Conservation (phyloP, 2,113 vertebrate genomes). For the Tetraodon nigroviridis region DNA sequence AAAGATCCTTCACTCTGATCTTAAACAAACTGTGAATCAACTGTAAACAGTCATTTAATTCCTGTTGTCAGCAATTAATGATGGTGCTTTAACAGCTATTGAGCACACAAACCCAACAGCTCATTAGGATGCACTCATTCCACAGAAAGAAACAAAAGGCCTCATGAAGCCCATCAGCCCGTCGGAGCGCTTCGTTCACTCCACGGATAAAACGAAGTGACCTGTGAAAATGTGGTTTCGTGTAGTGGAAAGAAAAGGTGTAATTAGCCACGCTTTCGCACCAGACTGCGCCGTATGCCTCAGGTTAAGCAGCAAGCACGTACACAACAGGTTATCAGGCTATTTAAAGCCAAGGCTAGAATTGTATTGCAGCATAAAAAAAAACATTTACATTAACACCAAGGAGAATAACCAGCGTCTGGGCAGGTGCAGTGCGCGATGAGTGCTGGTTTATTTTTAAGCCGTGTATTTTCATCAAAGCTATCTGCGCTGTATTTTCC, state of each 20-base stretch:
- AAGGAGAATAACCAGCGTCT: conserved; percentile 15
- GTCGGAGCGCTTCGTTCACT: conserved; percentile 22
- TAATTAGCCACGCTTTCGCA: conserved; percentile 38
- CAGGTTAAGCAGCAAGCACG: conserved; percentile 9
- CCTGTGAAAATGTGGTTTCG: conserved; percentile 20
- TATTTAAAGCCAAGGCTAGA: conserved; percentile 11
- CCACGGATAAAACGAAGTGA: conserved; percentile 23
- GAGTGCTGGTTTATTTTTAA: conserved; percentile 50
- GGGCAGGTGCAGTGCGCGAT: conserved; percentile 22
- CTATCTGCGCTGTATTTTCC: conserved; percentile 59
- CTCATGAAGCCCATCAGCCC: conserved; percentile 17
- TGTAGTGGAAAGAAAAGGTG: conserved; percentile 31
- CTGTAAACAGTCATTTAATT: too few species aligned
- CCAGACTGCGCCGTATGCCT: conserved; percentile 19
- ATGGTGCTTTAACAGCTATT: too few species aligned
- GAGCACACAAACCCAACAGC: background rate
- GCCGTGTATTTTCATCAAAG: conserved; percentile 53
- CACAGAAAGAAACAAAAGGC: background rate
- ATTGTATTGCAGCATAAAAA: conserved; percentile 19
- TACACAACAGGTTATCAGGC: conserved; percentile 11
- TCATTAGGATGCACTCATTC: background rate
- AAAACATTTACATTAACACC: conserved; percentile 36
- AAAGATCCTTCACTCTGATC: too few species aligned
- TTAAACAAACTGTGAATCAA: too few species aligned
- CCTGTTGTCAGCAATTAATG: too few species aligned